Conservation (phyloP, 64 coral and sea anemone genomes). For the Dendrophyllia cribrosa region DNA sequence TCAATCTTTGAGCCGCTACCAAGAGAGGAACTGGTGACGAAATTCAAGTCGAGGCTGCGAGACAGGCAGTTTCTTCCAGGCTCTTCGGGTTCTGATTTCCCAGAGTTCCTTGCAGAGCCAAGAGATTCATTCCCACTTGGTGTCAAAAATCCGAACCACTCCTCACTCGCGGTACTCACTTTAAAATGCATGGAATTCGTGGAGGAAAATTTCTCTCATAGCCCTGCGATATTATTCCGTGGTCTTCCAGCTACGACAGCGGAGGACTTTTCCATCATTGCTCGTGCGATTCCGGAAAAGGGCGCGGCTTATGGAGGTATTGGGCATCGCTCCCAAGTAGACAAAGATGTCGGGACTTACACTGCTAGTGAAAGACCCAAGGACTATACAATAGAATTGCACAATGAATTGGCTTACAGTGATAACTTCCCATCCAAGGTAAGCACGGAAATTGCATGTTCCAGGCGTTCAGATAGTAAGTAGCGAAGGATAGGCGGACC, state of each 20-base stretch:
- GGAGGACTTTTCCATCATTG: conserved; percentile 36
- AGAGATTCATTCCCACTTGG: conserved; percentile 42
- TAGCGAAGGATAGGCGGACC: too few species aligned
- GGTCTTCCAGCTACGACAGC: conserved; percentile 24
- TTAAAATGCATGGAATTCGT: neutral
- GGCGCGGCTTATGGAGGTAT: conserved; percentile 35
- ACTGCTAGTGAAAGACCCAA: conserved; percentile 42
- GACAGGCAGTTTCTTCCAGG: conserved; percentile 27
- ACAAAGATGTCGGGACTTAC: neutral
- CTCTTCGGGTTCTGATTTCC: conserved; percentile 30
- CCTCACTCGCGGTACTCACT: neutral
- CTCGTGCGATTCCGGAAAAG: neutral
- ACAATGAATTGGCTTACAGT: conserved; percentile 56
- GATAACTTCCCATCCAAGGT: conserved; percentile 53
- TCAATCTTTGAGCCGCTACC: neutral
- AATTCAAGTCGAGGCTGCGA: conserved; percentile 40
- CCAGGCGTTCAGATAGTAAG: too few species aligned
- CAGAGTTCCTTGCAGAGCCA: conserved; percentile 46
- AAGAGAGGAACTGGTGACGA: conserved; percentile 26
- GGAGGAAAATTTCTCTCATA: neutral
- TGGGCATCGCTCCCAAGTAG: conserved; percentile 7
- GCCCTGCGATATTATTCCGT: conserved; percentile 49
- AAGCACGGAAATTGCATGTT: neutral
- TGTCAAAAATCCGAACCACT: conserved; percentile 24
- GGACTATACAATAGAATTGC: conserved; percentile 42